phyloP scores from a whole-genome alignment of 2,113 vertebrate species.

The Xiphophorus maculatus region DNA sequence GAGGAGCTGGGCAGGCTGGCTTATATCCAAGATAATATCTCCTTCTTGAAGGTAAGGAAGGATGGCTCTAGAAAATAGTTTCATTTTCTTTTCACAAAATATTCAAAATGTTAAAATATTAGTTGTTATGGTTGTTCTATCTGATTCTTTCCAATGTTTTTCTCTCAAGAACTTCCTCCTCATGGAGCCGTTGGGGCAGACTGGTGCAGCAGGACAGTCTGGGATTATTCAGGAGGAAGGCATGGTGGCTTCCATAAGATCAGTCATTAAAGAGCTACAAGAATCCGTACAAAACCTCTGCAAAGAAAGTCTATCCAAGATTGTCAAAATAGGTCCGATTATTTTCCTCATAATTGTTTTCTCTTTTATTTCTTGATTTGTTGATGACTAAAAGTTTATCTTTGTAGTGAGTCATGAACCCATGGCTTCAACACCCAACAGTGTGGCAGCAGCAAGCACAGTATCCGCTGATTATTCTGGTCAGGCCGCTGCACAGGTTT shows the following conservation, averaged over 20 bases:
- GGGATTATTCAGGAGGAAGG: slow-evolving; percentile 44
- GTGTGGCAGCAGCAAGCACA: not conserved
- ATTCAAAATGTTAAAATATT: not conserved
- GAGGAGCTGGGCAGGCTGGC: slow-evolving; percentile 69
- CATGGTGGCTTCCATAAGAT: slow-evolving; percentile 45
- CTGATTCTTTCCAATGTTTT: not conserved
- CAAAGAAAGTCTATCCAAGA: slow-evolving; percentile 63
- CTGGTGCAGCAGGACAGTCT: slow-evolving; percentile 1
- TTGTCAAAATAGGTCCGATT: slow-evolving; percentile 65
- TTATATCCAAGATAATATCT: slow-evolving; percentile 65
- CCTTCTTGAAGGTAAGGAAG: slow-evolving; percentile 73
- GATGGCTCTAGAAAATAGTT: not conserved
- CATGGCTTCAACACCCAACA: not conserved
- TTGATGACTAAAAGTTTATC: not conserved
- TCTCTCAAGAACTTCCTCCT: slow-evolving; percentile 62
- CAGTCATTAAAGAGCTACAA: slow-evolving; percentile 60
- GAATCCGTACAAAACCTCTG: slow-evolving; percentile 60
- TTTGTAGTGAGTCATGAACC: slow-evolving; percentile 64
- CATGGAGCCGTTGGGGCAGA: slow-evolving; percentile 32
- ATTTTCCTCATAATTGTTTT: not conserved
- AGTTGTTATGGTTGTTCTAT: not conserved
- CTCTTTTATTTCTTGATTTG: not conserved
- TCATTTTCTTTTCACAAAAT: not conserved
- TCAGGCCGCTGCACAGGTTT: slow-evolving; percentile 10
- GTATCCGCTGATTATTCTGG: not conserved